Conservation (phyloP, 2,113 vertebrate genomes). For the Psettodes erumei region DNA sequence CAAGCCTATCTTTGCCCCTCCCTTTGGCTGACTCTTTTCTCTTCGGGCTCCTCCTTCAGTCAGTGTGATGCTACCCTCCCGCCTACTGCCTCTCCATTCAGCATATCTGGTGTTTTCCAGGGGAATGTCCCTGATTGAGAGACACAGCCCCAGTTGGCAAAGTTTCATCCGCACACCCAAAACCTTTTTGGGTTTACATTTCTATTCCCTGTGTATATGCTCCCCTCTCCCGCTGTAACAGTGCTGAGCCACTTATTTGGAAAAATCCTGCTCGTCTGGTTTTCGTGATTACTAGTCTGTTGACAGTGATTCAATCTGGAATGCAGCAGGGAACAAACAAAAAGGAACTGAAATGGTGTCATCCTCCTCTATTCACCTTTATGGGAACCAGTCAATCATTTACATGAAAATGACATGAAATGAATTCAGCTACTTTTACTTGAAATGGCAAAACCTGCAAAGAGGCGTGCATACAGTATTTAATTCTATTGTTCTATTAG, state of each 20-base stretch:
- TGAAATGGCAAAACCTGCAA: background rate
- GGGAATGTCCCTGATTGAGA: background rate
- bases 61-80: slow-evolving; percentile 10
- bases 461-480: background rate
- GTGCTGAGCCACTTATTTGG: background rate
- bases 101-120: background rate
- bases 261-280: slow-evolving; percentile 38
- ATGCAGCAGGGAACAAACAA: background rate
- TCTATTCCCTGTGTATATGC: background rate
- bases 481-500: background rate
- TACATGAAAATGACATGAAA: too few relatives aligned
- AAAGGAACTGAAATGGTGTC: background rate
- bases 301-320: background rate
- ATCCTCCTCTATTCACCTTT: background rate
- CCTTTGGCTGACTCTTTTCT: slow-evolving; percentile 22
- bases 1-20: slow-evolving; percentile 39
- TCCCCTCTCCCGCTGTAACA: background rate
- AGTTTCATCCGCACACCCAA: background rate
- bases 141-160: too few relatives aligned
- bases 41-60: slow-evolving; percentile 52
- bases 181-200: background rate
- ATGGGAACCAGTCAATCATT: background rate
- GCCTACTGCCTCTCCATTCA: background rate
- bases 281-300: slow-evolving; percentile 1
- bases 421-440: too few relatives aligned